Conservation (phyloP, 2,888 invertebrate genomes). For the Rhaphigaster nebulosa region DNA sequence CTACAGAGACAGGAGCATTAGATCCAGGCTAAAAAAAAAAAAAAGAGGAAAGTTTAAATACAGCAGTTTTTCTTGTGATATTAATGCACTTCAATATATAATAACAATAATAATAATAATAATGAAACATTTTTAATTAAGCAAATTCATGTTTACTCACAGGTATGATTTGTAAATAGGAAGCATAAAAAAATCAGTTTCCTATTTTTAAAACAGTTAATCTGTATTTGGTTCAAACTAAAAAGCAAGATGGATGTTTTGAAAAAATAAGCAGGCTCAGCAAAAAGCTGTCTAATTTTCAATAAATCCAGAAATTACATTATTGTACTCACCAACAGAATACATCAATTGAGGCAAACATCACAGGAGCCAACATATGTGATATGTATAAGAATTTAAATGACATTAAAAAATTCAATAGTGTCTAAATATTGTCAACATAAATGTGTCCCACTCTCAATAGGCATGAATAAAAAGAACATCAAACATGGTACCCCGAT, state of each 20-base stretch:
- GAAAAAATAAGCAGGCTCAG: background rate
- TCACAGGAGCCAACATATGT: background rate
- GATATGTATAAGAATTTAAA: background rate
- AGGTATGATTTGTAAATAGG: background rate
- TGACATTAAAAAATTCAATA: background rate
- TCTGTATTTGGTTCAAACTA: background rate
- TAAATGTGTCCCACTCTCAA: background rate
- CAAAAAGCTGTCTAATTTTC: background rate
- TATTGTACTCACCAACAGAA: background rate
- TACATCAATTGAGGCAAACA: background rate
- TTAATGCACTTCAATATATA: background rate
- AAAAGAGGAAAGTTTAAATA: background rate
- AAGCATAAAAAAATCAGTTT: background rate
- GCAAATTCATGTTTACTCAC: background rate
- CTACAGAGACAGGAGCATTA: slow-evolving; percentile 54
- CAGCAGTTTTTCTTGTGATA: background rate
- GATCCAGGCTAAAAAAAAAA: slow-evolving; percentile 56
- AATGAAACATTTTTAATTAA: background rate
- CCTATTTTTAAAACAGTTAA: background rate
- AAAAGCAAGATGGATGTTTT: background rate
- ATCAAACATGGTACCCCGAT: background rate
- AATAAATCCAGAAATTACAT: background rate
- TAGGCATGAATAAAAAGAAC: background rate
- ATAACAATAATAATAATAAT: too few species aligned
- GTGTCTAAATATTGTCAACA: background rate